phyloP scores from a whole-genome alignment of 2,888 invertebrate species.

The Pristionchus japonicus region DNA sequence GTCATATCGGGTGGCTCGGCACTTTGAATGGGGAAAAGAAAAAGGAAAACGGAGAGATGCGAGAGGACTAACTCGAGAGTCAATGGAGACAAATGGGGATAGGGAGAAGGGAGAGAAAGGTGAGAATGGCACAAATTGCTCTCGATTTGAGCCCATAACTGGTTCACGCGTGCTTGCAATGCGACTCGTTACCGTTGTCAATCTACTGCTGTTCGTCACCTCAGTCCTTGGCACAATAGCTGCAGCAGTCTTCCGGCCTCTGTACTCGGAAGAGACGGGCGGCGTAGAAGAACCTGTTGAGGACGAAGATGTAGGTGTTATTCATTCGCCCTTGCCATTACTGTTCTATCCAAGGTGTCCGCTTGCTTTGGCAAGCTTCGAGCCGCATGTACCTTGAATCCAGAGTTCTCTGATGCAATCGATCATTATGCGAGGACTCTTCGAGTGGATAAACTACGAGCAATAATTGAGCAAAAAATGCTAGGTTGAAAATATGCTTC shows the following conservation, averaged over 20 bases:
- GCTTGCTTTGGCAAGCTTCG: constrained; percentile 28
- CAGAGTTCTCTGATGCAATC: neutral
- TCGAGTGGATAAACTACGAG: neutral
- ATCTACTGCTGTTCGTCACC: neutral
- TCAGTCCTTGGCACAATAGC: neutral
- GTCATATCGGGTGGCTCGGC: neutral
- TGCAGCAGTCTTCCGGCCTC: neutral
- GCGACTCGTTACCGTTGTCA: neutral
- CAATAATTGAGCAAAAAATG: neutral
- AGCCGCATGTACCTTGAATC: neutral
- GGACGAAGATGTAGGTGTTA: neutral
- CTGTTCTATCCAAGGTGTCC: neutral
- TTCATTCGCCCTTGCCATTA: neutral
- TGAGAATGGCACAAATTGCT: neutral
- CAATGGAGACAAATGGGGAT: neutral
- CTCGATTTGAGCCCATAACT: neutral
- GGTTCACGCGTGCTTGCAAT: neutral
- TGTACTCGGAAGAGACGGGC: neutral
- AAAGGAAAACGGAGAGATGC: no score
- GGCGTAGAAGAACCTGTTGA: neutral
- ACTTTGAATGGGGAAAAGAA: neutral
- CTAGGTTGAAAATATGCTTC: neutral
- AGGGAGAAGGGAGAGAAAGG: neutral
- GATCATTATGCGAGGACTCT: constrained; percentile 17
- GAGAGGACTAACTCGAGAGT: neutral